phyloP scores from a whole-genome alignment of 1,140 invertebrate genomes.

The Pseudachorutes palmiensis region DNA sequence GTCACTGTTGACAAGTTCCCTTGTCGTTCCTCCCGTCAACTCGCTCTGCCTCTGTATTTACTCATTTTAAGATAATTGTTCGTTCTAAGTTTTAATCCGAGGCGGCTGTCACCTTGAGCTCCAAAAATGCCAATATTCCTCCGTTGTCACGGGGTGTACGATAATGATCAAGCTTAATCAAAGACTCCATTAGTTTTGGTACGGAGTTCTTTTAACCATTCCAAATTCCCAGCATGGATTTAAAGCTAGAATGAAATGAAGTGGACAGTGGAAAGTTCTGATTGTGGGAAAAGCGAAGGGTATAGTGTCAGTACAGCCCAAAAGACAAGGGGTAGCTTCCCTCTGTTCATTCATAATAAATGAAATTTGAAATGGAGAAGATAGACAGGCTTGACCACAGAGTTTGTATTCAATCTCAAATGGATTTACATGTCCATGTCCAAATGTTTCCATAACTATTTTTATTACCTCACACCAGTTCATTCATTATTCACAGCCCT shows the following conservation, averaged over 20 bases:
- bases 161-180: too few species aligned
- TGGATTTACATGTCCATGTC: conserved; percentile 30
- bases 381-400: conserved; percentile 13
- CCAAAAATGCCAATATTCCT: too few species aligned
- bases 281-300: too few species aligned
- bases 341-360: conserved; percentile 21
- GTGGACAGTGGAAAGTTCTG: too few species aligned
- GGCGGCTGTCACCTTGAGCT: conserved; percentile 3
- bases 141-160: too few species aligned
- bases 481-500: conserved; percentile 24
- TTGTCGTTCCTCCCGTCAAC: not conserved
- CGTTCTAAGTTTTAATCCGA: not conserved
- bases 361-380: conserved; percentile 19
- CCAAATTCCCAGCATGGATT: too few species aligned
- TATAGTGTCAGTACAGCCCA: not conserved
- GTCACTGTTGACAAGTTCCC: conserved; percentile 1
- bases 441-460: conserved; percentile 19
- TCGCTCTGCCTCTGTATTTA: not conserved
- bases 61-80: conserved; percentile 4
- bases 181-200: too few species aligned
- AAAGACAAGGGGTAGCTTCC: not conserved
- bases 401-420: conserved; percentile 15
- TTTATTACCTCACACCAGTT: conserved; percentile 29
- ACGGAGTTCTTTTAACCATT: too few species aligned
- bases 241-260: too few species aligned